Evolutionary conservation across 2,888 invertebrate species (phyloP).

Genomic region (Oscheius myriophilus): DNA sequence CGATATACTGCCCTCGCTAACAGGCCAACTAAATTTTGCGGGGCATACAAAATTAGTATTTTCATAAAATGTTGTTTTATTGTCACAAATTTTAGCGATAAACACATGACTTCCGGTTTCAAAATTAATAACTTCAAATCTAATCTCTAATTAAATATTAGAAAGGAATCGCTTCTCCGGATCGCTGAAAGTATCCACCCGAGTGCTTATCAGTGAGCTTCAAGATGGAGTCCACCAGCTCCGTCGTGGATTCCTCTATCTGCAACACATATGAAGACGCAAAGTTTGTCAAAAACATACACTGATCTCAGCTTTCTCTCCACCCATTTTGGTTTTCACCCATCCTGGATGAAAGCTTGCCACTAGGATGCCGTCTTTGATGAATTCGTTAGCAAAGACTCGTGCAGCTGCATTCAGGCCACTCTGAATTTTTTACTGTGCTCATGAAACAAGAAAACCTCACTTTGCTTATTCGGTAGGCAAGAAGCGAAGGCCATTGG

Average conservation of each 20-base stretch:
- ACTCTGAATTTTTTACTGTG: neutral
- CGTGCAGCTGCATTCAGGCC: conserved; percentile 17
- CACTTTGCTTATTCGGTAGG: conserved; percentile 26
- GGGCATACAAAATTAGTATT: too few species aligned
- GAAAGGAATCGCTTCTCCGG: conserved; percentile 26
- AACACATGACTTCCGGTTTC: too few species aligned
- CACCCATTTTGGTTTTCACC: conserved; percentile 20
- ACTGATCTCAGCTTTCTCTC: conserved; percentile 15
- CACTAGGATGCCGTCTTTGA: conserved; percentile 27
- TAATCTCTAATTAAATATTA: too few species aligned
- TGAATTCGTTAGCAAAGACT: conserved; percentile 21
- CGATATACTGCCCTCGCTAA: too few species aligned
- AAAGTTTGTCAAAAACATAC: too few species aligned
- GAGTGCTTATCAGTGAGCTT: conserved; percentile 19
- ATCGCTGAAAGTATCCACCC: conserved; percentile 24
- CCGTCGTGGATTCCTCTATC: conserved; percentile 12
- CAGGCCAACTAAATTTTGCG: too few species aligned
- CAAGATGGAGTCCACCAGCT: conserved; percentile 18
- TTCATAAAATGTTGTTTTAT: too few species aligned
- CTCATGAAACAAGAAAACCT: neutral
- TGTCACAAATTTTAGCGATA: too few species aligned
- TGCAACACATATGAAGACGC: too few species aligned
- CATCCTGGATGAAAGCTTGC: conserved; percentile 22
- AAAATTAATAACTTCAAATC: too few species aligned
- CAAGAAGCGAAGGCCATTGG: conserved; percentile 9